Evolutionary conservation across 2,797 vertebrate genomes (phyloP).

Genomic region (Glyptemys insculpta): DNA sequence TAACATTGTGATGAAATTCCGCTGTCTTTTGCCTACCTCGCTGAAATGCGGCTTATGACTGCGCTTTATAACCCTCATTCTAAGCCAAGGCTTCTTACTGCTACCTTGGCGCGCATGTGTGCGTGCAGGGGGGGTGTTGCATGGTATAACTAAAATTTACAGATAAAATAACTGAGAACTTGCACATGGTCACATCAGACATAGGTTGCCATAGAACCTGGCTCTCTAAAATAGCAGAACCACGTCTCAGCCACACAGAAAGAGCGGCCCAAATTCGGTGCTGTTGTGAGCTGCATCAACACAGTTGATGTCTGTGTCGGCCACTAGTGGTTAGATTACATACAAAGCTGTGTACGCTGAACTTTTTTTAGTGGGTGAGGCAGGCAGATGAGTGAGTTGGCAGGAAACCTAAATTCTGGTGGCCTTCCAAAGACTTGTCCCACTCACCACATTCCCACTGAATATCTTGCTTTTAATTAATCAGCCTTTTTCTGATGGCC

Average conservation of each 20-base stretch:
- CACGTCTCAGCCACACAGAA: neutral
- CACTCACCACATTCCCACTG: neutral
- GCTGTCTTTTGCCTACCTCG: neutral
- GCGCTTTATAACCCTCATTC: neutral
- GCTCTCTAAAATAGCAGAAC: neutral
- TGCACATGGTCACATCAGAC: neutral
- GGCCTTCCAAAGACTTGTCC: neutral
- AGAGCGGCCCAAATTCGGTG: neutral
- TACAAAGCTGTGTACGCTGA: neutral
- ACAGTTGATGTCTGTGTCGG: neutral
- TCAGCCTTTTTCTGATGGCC: neutral
- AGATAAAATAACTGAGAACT: neutral
- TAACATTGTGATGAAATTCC: neutral
- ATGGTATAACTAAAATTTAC: neutral
- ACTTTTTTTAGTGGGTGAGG: neutral
- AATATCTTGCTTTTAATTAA: neutral
- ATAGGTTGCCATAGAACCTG: neutral
- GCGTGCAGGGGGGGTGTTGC: rapidly evolving
- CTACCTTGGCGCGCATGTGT: no score
- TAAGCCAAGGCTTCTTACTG: neutral
- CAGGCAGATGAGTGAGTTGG: neutral
- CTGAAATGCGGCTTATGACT: neutral
- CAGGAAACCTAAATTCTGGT: neutral
- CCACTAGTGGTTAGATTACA: neutral
- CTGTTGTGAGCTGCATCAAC: neutral